Evolutionary conservation across 2,113 vertebrate genomes (phyloP).

Genomic region (Sterrhoptilus dennistouni): DNA sequence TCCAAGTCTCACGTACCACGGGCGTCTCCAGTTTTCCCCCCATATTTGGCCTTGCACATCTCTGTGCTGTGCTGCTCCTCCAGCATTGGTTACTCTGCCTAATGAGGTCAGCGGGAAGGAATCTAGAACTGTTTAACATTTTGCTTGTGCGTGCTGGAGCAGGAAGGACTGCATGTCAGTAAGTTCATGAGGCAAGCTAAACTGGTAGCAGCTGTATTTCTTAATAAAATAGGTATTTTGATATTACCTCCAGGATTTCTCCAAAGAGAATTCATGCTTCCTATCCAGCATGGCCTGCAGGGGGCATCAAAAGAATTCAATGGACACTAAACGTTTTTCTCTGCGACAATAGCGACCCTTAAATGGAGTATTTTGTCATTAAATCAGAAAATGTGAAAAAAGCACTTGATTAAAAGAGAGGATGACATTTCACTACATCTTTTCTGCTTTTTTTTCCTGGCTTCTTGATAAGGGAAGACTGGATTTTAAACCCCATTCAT

Average conservation of each 20-base stretch:
- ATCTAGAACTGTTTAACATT: background rate
- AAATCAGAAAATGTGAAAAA: background rate
- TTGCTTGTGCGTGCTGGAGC: background rate
- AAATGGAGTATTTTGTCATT: background rate
- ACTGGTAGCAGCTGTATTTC: background rate
- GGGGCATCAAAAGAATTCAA: constrained; percentile 65
- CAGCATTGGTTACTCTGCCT: background rate
- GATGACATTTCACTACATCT: background rate
- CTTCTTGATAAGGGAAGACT: background rate
- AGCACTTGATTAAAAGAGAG: background rate
- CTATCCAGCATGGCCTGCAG: constrained; percentile 55
- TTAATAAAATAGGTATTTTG: background rate
- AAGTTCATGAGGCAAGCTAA: background rate
- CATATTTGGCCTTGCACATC: background rate
- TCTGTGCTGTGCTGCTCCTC: accelerated
- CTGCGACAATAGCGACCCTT: background rate
- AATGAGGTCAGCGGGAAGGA: background rate
- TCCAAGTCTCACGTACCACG: accelerated
- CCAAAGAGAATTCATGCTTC: background rate
- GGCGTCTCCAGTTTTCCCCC: background rate
- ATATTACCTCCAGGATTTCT: background rate
- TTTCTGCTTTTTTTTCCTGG: background rate
- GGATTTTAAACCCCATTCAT: background rate
- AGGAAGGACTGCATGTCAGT: background rate
- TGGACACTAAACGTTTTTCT: background rate